A percentile compares a stretch with the other conserved stretches of the same genome.
Evolutionary conservation across 2,888 invertebrate species (phyloP).

Genomic region (Brenthis hecate): DNA sequence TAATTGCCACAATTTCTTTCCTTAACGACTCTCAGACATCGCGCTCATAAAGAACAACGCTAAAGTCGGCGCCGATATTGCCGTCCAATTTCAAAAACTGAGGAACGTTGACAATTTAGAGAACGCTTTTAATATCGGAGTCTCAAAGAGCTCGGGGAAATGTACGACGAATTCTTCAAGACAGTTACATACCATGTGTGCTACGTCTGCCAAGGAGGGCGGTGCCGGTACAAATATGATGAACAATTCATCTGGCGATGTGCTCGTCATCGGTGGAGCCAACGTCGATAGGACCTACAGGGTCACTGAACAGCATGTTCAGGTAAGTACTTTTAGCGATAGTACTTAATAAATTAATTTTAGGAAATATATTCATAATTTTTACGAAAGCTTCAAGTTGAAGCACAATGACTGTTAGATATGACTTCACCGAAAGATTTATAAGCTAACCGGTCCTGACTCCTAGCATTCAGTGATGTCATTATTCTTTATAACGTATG

Average conservation of each 20-base stretch:
- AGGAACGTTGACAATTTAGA: slow-evolving; percentile 55
- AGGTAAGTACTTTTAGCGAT: slow-evolving; percentile 79
- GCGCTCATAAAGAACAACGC: slow-evolving; percentile 97
- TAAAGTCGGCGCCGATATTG: slow-evolving; percentile 89
- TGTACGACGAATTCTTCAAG: slow-evolving; percentile 47
- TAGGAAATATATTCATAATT: not conserved
- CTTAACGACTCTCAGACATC: slow-evolving; percentile 85
- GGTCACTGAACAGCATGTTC: slow-evolving; percentile 83
- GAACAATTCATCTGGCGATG: slow-evolving; percentile 51
- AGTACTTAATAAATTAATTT: not conserved
- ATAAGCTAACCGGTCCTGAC: no score
- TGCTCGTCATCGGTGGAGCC: slow-evolving; percentile 90
- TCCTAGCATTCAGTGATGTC: no score
- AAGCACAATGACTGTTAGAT: no score
- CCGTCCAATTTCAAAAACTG: slow-evolving; percentile 83
- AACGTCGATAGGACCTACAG: slow-evolving; percentile 88
- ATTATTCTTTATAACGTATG: no score
- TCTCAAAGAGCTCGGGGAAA: slow-evolving; percentile 44
- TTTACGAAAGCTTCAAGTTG: no score
- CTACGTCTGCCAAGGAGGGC: slow-evolving; percentile 32
- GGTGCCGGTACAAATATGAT: slow-evolving; percentile 19
- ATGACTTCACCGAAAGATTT: no score
- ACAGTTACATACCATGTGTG: slow-evolving; percentile 61
- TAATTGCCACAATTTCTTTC: slow-evolving; percentile 67
- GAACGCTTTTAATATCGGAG: slow-evolving; percentile 56